Conservation (phyloP, 30 jellyfish, hydroid and myxozoan species). For the Chrysaora quinquecirrha region DNA sequence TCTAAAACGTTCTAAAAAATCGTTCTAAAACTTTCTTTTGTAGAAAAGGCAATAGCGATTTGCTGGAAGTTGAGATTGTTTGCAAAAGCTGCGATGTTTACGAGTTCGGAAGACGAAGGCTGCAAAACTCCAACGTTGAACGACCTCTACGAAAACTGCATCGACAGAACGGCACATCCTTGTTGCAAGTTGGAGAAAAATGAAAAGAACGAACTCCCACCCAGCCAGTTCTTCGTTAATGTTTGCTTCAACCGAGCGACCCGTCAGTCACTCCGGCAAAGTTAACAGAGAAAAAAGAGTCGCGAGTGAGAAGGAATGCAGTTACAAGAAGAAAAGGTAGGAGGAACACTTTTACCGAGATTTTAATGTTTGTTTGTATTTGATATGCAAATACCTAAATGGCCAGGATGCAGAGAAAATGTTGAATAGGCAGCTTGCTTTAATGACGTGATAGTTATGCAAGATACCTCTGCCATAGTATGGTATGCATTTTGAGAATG, state of each 20-base stretch:
- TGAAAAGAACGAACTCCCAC: not conserved
- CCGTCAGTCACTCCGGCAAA: not conserved
- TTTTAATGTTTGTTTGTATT: too few relatives aligned
- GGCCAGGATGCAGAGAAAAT: too few relatives aligned
- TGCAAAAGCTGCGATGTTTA: not conserved
- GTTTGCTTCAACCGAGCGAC: not conserved
- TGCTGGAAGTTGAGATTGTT: not conserved
- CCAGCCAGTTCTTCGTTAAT: not conserved
- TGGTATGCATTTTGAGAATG: too few relatives aligned
- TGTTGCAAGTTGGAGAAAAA: not conserved
- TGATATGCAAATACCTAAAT: too few relatives aligned
- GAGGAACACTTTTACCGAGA: too few relatives aligned
- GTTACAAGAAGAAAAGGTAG: not conserved
- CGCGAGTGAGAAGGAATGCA: not conserved
- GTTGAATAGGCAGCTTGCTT: too few relatives aligned
- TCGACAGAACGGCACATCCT: not conserved
- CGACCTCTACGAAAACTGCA: not conserved
- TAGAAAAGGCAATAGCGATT: not conserved
- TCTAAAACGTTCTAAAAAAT: too few relatives aligned
- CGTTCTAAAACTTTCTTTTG: too few relatives aligned
- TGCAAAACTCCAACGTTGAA: not conserved
- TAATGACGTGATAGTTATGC: too few relatives aligned
- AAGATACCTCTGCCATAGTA: too few relatives aligned
- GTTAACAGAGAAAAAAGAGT: not conserved
- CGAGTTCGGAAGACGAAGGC: not conserved